These are phyloP conservation scores for Leptopilina syphax DNA, from an alignment of 2,888 invertebrate genomes.

Conservation along the genomic window DNA sequence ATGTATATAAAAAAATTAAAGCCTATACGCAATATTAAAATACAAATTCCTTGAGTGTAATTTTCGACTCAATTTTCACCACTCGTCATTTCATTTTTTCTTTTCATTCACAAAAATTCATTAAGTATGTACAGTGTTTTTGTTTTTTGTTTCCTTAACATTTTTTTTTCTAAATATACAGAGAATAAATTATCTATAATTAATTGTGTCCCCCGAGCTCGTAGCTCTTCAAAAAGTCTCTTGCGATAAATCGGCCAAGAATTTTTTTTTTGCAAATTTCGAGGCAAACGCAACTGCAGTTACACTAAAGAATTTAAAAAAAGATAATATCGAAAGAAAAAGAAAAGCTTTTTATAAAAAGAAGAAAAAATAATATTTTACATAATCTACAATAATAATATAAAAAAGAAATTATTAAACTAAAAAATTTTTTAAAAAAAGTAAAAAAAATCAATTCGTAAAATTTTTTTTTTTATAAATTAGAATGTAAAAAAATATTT, in stretches of 20 bases:
- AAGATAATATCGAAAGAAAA: neutral
- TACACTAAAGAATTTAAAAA: neutral
- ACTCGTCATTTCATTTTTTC: conserved; percentile 51
- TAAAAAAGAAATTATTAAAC: too few species aligned
- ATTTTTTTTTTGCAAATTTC: conserved; percentile 1
- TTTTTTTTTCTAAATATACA: conserved; percentile 54
- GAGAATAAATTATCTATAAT: conserved; percentile 69
- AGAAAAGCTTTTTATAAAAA: neutral
- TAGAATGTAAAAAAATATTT: too few species aligned
- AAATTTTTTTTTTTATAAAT: too few species aligned
- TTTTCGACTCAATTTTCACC: conserved; percentile 56
- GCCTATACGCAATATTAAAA: conserved; percentile 43
- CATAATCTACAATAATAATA: too few species aligned
- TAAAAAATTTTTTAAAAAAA: too few species aligned
- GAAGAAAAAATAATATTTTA: neutral
- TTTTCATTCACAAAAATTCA: conserved; percentile 20
- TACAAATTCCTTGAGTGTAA: conserved; percentile 55
- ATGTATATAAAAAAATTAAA: conserved; percentile 10
- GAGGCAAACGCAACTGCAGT: conserved; percentile 12
- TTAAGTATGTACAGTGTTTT: conserved; percentile 27
- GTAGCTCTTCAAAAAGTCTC: conserved; percentile 10
- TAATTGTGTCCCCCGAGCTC: conserved; percentile 53
- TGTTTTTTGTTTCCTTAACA: neutral
- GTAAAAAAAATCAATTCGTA: too few species aligned
- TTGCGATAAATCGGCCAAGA: conserved; percentile 6